Percentiles rank a stretch among this genome's conserved stretches.
Evolutionary conservation across 2,113 vertebrate species (phyloP).

Genomic region (Agelaius tricolor): DNA sequence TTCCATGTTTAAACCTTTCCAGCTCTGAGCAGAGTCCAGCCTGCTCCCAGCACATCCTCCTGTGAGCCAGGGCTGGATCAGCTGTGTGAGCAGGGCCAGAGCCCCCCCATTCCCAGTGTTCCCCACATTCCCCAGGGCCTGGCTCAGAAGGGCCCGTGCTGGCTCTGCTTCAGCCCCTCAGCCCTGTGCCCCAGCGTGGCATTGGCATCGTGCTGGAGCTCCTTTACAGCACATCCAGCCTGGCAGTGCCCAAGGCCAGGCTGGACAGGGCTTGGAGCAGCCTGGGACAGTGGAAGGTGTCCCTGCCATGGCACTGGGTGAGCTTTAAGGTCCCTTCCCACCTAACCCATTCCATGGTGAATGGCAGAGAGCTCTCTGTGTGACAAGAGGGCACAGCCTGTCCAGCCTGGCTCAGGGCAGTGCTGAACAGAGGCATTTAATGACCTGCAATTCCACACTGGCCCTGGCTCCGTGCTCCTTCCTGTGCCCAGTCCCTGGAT

Average conservation of each 20-base stretch:
- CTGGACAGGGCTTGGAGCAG: not conserved
- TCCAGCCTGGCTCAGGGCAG: not conserved
- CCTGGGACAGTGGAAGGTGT: not conserved
- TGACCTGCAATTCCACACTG: rapidly evolving
- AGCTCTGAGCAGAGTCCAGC: not conserved
- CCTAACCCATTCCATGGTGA: not conserved
- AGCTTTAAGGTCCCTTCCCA: not conserved
- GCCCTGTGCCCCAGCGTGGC: rapidly evolving
- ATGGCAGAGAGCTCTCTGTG: not conserved
- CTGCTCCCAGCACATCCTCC: not conserved
- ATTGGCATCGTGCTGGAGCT: rapidly evolving
- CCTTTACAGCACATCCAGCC: not conserved
- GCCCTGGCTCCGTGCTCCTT: not conserved
- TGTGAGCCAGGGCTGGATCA: not conserved
- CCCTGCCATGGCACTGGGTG: not conserved
- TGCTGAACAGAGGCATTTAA: not conserved
- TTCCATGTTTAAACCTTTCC: not conserved
- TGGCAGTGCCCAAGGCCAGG: not conserved
- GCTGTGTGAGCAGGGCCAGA: not conserved
- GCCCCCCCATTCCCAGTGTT: rapidly evolving
- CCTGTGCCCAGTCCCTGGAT: not conserved
- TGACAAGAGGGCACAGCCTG: not conserved
- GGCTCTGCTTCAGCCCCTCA: not conserved
- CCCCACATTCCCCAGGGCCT: rapidly evolving
- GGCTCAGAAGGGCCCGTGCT: rapidly evolving